Conservation (phyloP, 2,797 vertebrate genomes). For the Mycteria americana region DNA sequence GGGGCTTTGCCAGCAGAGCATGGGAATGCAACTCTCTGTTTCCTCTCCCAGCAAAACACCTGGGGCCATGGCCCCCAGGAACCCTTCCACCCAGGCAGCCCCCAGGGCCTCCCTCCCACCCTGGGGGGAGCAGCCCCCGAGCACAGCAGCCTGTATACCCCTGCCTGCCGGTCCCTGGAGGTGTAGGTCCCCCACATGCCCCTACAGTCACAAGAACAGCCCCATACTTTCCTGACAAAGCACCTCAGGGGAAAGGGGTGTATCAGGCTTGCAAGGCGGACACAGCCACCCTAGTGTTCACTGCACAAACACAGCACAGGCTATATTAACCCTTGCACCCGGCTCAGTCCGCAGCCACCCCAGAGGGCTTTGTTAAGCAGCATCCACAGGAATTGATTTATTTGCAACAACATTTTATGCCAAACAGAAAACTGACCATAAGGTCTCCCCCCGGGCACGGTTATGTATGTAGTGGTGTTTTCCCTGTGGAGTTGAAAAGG, state of each 20-base stretch:
- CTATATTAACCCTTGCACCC: not conserved
- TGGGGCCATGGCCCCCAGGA: rapidly evolving
- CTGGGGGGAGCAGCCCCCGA: not conserved
- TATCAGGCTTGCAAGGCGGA: rapidly evolving
- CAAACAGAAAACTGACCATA: not conserved
- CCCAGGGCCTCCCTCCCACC: not conserved
- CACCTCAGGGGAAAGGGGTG: not conserved
- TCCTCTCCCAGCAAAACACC: not conserved
- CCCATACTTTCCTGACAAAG: not conserved
- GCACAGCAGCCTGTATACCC: not conserved
- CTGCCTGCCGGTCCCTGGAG: not conserved
- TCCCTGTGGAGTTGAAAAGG: not conserved
- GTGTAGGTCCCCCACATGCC: rapidly evolving
- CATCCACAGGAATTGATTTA: not conserved
- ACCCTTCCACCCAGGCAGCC: not conserved
- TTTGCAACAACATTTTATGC: not conserved
- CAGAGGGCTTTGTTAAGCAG: not conserved
- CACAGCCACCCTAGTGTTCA: not conserved
- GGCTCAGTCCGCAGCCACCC: rapidly evolving
- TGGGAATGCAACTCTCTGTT: not conserved
- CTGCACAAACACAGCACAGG: not conserved
- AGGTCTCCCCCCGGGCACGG: not conserved
- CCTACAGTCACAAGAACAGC: not conserved
- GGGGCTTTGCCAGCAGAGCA: not conserved
- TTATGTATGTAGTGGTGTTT: rapidly evolving